Base-by-base conservation (phyloP, 2,797 vertebrate genomes). In the Eidolon dupreanum region DNA sequence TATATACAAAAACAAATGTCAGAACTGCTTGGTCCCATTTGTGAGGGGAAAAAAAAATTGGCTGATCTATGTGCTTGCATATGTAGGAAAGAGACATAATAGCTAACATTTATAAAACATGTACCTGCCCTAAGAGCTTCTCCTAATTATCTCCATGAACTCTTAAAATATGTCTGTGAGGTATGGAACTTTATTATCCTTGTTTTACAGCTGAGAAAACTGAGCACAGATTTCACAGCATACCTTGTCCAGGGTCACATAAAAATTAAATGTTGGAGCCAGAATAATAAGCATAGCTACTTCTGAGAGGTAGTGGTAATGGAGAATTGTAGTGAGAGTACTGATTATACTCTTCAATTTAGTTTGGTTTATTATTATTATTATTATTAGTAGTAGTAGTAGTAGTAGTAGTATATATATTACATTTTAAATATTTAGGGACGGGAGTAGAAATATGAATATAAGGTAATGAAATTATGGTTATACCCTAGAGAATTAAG, bases 371-470 rank as follows among this genome's bases (percentile, higher is more conserved):
- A 49, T 71, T 81, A 26, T 28, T 46, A 59, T 28, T 59, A 59
- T 36, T 59, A 57, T 53, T 70, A 88, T 4, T 49, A 49, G 15
- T 15, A 49, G 3, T 49, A 49, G 16, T 4, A 49, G 12, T 49
- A 46, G 12, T 12, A 46, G 2, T 46, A 43, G 8, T 43, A 43
- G 8, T 43, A 43, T 7, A 57, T 53, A 31, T 70, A 74, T 74
- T 61, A 46, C 17, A n/a, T 65, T 92, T 96, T 74, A 61, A 55
- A 78, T 78, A 90, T 65, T 90, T 96, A 13, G 24, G 24, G 16
- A 31, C 24, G 24, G 17, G 17, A 81, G 46, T 8, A 55, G 36
- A 93, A 88, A 81, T 31, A 82, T 36, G 86, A 94, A 77, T 57
- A 10, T 71, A 86, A 70, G 5, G 7, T 86, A 65, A 90, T 75